Conservation (phyloP, 2,888 invertebrate genomes). For the Rhopalosiphum nymphaeae region DNA sequence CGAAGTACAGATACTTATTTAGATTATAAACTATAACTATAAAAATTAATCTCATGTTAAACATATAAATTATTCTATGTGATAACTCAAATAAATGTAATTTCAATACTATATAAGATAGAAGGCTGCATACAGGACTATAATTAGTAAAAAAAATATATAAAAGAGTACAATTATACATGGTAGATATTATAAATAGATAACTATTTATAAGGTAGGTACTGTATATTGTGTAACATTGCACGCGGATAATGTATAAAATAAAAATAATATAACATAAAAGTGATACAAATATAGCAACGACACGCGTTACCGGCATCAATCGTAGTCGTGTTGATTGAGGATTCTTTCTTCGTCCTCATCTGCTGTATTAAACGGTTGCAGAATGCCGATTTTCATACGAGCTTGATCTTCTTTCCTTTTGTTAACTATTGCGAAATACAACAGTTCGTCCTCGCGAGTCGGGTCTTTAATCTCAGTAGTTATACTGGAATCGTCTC, state of each 20-base stretch:
- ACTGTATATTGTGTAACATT: not conserved
- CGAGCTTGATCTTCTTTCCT: not conserved
- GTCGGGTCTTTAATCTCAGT: constrained; percentile 40
- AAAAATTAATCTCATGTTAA: not conserved
- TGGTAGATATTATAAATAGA: not conserved
- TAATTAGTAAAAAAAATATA: not conserved
- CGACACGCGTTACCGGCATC: not conserved
- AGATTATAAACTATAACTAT: too few relatives aligned
- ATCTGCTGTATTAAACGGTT: not conserved
- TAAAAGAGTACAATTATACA: not conserved
- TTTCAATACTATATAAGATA: not conserved
- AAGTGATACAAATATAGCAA: not conserved
- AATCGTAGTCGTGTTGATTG: not conserved
- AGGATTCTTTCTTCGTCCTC: constrained; percentile 17
- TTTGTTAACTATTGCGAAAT: not conserved
- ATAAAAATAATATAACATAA: not conserved
- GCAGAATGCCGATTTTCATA: not conserved
- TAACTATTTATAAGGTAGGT: not conserved
- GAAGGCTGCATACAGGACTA: not conserved
- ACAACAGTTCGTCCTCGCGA: not conserved
- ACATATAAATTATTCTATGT: not conserved
- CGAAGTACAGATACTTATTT: not conserved
- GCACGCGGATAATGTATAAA: not conserved
- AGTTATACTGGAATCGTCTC: not conserved
- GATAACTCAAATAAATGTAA: not conserved